These are phyloP conservation scores for Morpho deidamia DNA, from an alignment of 2,888 invertebrate species.

Conservation along the genomic window DNA sequence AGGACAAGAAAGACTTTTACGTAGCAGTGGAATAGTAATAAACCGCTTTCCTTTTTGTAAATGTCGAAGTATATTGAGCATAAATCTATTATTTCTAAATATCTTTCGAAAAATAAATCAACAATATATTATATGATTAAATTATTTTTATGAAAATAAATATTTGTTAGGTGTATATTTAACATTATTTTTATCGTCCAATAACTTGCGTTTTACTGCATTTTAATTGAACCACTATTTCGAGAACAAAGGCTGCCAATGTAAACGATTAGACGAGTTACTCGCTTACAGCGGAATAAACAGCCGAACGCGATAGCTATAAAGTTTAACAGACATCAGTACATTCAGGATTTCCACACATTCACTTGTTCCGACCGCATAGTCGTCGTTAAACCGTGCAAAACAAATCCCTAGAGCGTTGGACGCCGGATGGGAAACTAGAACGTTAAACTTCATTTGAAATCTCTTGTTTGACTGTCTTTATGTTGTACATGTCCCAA, in stretches of 20 bases:
- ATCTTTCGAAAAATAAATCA: no score
- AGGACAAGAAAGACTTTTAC: no score
- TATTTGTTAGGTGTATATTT: not conserved
- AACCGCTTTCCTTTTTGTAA: no score
- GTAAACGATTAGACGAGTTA: constrained; percentile 13
- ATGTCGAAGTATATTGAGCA: no score
- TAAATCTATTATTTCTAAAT: no score
- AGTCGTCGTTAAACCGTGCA: constrained; percentile 34
- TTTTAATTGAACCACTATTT: constrained; percentile 21
- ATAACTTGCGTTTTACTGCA: constrained; percentile 13
- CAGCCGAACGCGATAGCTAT: constrained; percentile 27
- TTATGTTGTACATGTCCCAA: no score
- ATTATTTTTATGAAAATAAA: not conserved
- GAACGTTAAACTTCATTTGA: constrained; percentile 7
- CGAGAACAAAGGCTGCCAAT: constrained; percentile 21
- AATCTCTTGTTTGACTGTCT: constrained; percentile 1
- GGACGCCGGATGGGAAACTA: constrained; percentile 14
- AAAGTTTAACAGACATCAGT: constrained; percentile 7
- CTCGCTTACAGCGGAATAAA: constrained; percentile 11
- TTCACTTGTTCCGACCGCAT: constrained; percentile 26
- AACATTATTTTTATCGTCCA: constrained; percentile 4
- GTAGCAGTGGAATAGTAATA: no score
- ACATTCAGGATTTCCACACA: constrained; percentile 21
- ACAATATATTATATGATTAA: no score
- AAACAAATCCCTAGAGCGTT: constrained; percentile 28